These are phyloP conservation scores for Delphinus delphis DNA, from an alignment of 2,113 vertebrate genomes.

Conservation along the genomic window DNA sequence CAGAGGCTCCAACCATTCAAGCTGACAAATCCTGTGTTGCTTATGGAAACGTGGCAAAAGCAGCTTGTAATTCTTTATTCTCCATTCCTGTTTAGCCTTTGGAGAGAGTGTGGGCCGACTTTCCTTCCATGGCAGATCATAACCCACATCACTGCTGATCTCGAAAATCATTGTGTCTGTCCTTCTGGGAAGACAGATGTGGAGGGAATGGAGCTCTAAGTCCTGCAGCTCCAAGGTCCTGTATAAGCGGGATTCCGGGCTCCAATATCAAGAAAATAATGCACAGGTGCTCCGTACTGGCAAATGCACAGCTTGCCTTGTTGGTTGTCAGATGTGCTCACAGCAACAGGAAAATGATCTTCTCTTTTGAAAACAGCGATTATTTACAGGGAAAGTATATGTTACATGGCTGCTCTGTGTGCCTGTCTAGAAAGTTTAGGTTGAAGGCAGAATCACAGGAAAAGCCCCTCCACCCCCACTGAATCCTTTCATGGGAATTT, in stretches of 20 bases:
- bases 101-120: not conserved
- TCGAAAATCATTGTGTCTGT: not conserved
- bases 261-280: rapidly evolving
- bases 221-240: not conserved
- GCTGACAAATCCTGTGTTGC: not conserved
- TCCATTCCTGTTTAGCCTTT: not conserved
- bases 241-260: rapidly evolving
- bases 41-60: not conserved
- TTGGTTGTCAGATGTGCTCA: not conserved
- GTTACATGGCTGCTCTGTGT: rapidly evolving
- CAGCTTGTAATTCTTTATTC: not conserved
- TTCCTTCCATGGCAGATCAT: not conserved
- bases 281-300: not conserved
- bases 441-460: not conserved
- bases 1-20: not conserved
- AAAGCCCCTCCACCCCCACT: not conserved
- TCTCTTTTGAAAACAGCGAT: not conserved
- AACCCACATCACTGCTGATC: no score
- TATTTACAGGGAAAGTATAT: not conserved
- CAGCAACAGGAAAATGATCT: rapidly evolving
- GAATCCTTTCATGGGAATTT: not conserved
- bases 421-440: not conserved
- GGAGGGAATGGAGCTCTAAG: rapidly evolving
- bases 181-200: not conserved
- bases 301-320: not conserved